Evolutionary conservation across 2,113 vertebrate species (phyloP).

Genomic region (Trogon surrucura): DNA sequence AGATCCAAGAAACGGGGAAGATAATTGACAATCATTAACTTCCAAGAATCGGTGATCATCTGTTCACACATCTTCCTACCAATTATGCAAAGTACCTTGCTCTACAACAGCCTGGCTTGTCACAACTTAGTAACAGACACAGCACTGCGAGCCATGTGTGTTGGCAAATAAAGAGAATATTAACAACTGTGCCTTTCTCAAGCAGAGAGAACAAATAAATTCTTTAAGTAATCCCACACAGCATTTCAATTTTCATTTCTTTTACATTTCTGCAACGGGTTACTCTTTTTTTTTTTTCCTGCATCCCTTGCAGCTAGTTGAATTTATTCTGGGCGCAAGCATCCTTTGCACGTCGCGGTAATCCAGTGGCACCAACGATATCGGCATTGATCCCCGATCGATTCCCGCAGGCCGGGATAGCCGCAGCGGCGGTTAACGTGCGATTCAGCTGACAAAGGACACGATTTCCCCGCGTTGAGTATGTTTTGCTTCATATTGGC

Average conservation of each 20-base stretch:
- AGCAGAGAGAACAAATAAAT: not conserved
- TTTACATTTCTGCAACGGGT: rapidly evolving
- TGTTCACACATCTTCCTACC: conserved; percentile 27
- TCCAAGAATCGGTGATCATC: conserved; percentile 38
- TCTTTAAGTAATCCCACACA: not conserved
- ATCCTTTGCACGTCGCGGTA: not conserved
- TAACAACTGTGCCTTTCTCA: not conserved
- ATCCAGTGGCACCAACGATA: rapidly evolving
- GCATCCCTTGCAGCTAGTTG: not conserved
- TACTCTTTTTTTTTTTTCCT: not conserved
- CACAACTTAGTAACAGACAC: not conserved
- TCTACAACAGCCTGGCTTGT: not conserved
- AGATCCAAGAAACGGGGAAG: not conserved
- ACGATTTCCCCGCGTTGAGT: rapidly evolving
- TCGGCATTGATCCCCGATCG: not conserved
- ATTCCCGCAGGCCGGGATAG: not conserved
- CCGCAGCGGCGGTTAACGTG: not conserved
- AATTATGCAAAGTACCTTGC: conserved; percentile 42
- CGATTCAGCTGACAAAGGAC: not conserved
- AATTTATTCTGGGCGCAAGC: rapidly evolving
- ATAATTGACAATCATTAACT: conserved; percentile 54
- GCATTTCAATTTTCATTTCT: not conserved
- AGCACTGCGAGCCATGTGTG: not conserved
- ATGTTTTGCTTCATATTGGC: not conserved
- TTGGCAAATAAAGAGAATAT: not conserved